These are phyloP conservation scores for Acronicta leporina DNA, from an alignment of 2,888 invertebrate genomes.

Conservation along the genomic window DNA sequence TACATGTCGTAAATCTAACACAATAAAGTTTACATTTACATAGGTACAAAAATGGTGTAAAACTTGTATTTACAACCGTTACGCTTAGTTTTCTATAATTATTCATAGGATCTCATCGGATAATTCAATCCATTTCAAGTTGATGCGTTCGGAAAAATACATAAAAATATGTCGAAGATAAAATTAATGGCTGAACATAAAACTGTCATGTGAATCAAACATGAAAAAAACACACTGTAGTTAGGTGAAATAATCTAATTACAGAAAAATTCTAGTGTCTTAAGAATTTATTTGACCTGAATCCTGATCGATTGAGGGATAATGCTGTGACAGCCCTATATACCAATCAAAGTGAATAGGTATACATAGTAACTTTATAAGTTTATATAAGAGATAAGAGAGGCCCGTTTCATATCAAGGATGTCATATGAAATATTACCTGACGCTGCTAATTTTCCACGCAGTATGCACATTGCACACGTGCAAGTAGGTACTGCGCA, in stretches of 20 bases:
- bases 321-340: slow-evolving; percentile 23
- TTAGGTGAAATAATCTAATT: slow-evolving; percentile 1
- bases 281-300: slow-evolving; percentile 9
- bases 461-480: slow-evolving; percentile 15
- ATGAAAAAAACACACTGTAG: slow-evolving; percentile 3
- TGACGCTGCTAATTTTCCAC: slow-evolving; percentile 25
- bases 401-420: slow-evolving; percentile 34
- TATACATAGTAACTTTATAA: slow-evolving; percentile 27
- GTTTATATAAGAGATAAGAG: slow-evolving; percentile 35
- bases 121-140: slow-evolving; percentile 46
- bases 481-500: slow-evolving; percentile 24
- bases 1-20: slow-evolving; percentile 58
- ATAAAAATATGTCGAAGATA: slow-evolving; percentile 25
- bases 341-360: slow-evolving; percentile 8
- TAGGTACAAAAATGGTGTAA: slow-evolving; percentile 63
- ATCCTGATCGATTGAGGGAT: slow-evolving; percentile 24
- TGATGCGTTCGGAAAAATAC: slow-evolving; percentile 39
- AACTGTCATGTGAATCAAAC: slow-evolving; percentile 14
- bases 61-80: slow-evolving; percentile 49
- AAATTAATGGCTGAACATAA: slow-evolving; percentile 20
- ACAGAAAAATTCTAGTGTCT: background rate
- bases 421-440: slow-evolving; percentile 21
- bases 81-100: slow-evolving; percentile 40
- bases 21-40: slow-evolving; percentile 64
- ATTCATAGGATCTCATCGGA: slow-evolving; percentile 27